Evolutionary conservation across 2,888 invertebrate species (phyloP).

Genomic region (Acrocyrtus sp.): DNA sequence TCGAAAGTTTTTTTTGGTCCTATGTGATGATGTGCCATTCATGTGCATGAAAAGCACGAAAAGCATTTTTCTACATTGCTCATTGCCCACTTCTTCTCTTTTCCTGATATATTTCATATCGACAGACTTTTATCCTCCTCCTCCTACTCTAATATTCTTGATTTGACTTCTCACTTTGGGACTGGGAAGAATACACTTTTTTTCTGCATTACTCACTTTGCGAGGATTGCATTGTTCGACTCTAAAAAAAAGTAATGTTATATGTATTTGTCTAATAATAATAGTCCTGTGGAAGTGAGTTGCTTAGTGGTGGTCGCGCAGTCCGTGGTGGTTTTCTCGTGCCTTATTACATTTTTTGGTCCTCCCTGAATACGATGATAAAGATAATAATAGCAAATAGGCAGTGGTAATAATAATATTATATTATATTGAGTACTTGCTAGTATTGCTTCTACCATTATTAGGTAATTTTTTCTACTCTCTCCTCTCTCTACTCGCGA

Average conservation of each 20-base stretch:
- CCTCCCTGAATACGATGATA: constrained; percentile 6
- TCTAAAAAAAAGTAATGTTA: no score
- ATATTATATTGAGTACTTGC: not conserved
- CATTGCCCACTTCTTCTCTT: no score
- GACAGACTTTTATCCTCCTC: no score
- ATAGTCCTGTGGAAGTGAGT: constrained; percentile 5
- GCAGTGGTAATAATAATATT: no score
- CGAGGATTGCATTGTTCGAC: constrained; percentile 9
- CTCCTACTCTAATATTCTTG: not conserved
- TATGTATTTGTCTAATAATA: not conserved
- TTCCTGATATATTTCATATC: no score
- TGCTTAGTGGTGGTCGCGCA: constrained; percentile 18
- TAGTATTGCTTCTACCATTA: not conserved
- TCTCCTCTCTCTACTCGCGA: no score
- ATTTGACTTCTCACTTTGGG: constrained; percentile 1
- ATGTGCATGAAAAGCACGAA: no score
- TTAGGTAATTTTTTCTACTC: not conserved
- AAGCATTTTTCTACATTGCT: no score
- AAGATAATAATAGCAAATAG: no score
- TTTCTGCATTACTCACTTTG: constrained; percentile 5
- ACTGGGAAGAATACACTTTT: no score
- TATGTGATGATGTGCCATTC: no score
- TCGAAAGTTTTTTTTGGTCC: no score
- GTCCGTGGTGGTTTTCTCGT: constrained; percentile 5
- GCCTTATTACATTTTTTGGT: constrained; percentile 18